Base-by-base conservation (phyloP, 2,797 vertebrate genomes). In the Serranus cabrilla region DNA sequence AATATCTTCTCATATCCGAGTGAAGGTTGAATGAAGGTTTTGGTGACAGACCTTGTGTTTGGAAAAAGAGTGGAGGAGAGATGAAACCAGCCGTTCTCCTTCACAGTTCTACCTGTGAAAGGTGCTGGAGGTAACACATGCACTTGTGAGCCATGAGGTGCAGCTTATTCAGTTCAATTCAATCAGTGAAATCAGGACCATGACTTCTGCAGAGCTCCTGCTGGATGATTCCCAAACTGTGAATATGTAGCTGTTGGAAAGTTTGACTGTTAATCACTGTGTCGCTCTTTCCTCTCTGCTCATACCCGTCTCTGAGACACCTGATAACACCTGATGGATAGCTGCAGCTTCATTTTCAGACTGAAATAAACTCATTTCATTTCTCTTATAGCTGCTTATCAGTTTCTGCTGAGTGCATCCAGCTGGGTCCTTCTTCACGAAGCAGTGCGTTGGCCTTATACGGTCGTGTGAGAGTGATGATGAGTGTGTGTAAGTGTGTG, bases 371-470 rank as follows among this genome's bases (percentile, higher is more conserved):
- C 37, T 50, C 3, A 9, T 67, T 64, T 83, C 9, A 54, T 57
- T 77, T 18, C 50, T 81, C 40, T 17, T 37, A 25, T 47, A 37
- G 49, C 59, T 62, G 59, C 74, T 73, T 34, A 63, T 79, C 69
- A 55, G 60, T 64, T 45, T 63, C 64, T 47, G 21, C 47, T 68
- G 60, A 82, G 70, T 66, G 79, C 60, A 62, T 84, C 73, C 81
- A 90, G 77, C 81, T 84, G 79, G 55, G 55, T 81, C 70, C 61
- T 68, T 39, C 60, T 16, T 55, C 46, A 68, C 27, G 49, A 13
- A 47, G 3, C 52, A 13, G 52, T 69, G 71, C 7, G 16, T 78
- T 74, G 70, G 43, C 76, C 76, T 79, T 86, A 45, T 84, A 81
- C 18, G 74, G 84, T 20, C 27, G 65, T 69, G 67, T 60, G 58